These are phyloP conservation scores for Drosophila monieri DNA, from an alignment of 2,888 invertebrate genomes.

Conservation along the genomic window DNA sequence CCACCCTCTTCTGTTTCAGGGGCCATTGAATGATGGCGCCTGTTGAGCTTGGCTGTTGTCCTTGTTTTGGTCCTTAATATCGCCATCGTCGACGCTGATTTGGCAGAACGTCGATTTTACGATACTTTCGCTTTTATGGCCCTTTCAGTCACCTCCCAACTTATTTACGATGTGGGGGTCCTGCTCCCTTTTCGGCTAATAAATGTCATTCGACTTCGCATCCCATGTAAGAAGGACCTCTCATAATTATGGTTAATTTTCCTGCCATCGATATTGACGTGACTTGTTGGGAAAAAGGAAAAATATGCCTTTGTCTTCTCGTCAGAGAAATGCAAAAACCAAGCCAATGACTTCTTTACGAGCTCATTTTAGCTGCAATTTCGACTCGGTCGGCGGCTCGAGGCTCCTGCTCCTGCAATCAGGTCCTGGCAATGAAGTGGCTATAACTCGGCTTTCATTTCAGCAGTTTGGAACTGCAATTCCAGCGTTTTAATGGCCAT, in stretches of 20 bases:
- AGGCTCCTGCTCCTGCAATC: background rate
- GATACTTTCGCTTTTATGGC: slow-evolving; percentile 50
- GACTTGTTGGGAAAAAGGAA: background rate
- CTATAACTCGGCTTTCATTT: slow-evolving; percentile 16
- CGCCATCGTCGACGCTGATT: slow-evolving; percentile 27
- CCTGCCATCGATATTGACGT: slow-evolving; percentile 38
- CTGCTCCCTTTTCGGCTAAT: slow-evolving; percentile 21
- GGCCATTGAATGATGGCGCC: slow-evolving; percentile 39
- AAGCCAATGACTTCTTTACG: slow-evolving; percentile 26
- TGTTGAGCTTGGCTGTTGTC: slow-evolving; percentile 29
- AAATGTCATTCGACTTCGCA: slow-evolving; percentile 26
- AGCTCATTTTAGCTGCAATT: slow-evolving; percentile 19
- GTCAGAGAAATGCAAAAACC: slow-evolving; percentile 18
- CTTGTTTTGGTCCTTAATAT: slow-evolving; percentile 4
- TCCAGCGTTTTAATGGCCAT: slow-evolving; percentile 15
- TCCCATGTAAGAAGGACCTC: slow-evolving; percentile 19
- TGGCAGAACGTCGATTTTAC: slow-evolving; percentile 43
- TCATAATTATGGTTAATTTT: slow-evolving; percentile 48
- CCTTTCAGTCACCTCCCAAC: slow-evolving; percentile 39
- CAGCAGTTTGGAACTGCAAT: slow-evolving; percentile 6
- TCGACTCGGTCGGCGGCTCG: slow-evolving; percentile 4
- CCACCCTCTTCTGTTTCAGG: background rate
- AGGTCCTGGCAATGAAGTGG: slow-evolving; percentile 3
- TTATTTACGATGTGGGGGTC: slow-evolving; percentile 46
- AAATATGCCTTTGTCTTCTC: background rate